phyloP scores from a whole-genome alignment of 2,888 invertebrate species.

The Strigamia transsilvanica region DNA sequence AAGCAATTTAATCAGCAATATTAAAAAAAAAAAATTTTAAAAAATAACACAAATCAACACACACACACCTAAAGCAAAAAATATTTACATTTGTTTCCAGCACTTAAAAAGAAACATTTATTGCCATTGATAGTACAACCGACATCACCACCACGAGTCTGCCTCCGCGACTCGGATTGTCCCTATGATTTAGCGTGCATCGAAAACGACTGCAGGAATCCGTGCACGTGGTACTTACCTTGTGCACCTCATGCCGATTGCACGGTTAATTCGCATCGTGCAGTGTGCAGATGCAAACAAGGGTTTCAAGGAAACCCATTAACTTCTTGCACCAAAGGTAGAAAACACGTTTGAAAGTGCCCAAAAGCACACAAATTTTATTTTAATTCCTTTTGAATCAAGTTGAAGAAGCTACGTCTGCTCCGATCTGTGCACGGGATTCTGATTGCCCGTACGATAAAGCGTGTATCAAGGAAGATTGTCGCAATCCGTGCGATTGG shows the following conservation, averaged over 20 bases:
- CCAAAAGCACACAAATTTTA: neutral
- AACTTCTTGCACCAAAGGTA: conserved; percentile 69
- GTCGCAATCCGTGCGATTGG: conserved; percentile 57
- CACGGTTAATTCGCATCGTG: conserved; percentile 80
- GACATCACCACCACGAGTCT: conserved; percentile 41
- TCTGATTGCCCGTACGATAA: conserved; percentile 55
- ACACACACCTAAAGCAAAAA: neutral
- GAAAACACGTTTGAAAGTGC: neutral
- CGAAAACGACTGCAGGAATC: conserved; percentile 81
- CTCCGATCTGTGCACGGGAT: conserved; percentile 54
- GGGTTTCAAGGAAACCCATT: conserved; percentile 85
- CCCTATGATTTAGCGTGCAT: conserved; percentile 68
- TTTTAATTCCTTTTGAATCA: conserved; percentile 1
- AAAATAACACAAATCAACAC: neutral
- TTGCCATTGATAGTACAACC: neutral
- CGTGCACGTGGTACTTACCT: conserved; percentile 74
- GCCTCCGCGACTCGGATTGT: conserved; percentile 54
- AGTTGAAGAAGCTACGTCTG: conserved; percentile 40
- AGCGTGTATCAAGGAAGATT: conserved; percentile 56
- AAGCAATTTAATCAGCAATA: neutral
- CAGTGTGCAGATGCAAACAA: conserved; percentile 86
- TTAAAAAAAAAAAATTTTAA: neutral
- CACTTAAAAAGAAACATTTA: conserved; percentile 14
- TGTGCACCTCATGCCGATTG: conserved; percentile 83
- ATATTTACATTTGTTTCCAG: neutral